These are phyloP conservation scores for Crypturellus undulatus DNA, from an alignment of 2,113 vertebrate species.

Conservation along the genomic window DNA sequence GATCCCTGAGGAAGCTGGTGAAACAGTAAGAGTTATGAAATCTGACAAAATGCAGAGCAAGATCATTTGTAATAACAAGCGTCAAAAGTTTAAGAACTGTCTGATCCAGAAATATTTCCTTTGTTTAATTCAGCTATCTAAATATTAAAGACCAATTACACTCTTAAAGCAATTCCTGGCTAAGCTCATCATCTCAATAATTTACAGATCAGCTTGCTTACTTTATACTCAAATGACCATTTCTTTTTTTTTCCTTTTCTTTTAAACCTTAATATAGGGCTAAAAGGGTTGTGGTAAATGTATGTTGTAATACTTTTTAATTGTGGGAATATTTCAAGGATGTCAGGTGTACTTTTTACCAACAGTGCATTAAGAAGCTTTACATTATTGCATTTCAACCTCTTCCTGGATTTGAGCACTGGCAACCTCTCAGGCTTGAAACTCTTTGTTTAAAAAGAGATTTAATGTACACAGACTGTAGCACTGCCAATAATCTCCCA, in stretches of 20 bases:
- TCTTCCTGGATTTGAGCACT: neutral
- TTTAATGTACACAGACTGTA: neutral
- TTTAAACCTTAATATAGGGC: neutral
- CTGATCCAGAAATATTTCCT: neutral
- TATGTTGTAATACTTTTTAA: neutral
- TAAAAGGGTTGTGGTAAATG: neutral
- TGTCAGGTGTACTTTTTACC: neutral
- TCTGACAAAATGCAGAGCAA: neutral
- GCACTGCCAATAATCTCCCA: slow-evolving; percentile 46
- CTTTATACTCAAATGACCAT: neutral
- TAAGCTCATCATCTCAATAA: neutral
- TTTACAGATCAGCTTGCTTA: neutral
- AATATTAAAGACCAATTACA: neutral
- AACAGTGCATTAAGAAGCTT: neutral
- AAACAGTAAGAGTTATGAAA: neutral
- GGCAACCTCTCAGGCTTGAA: slow-evolving; percentile 29
- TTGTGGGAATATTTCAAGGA: neutral
- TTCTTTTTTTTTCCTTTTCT: neutral
- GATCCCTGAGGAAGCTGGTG: neutral
- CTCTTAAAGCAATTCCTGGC: neutral
- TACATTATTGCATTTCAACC: neutral
- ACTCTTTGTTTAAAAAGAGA: slow-evolving; percentile 42
- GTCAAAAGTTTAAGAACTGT: neutral
- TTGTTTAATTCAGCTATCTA: slow-evolving; percentile 6
- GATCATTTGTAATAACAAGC: neutral